phyloP scores from a whole-genome alignment of 2,888 invertebrate species.

The Parthenolecanium corni region DNA sequence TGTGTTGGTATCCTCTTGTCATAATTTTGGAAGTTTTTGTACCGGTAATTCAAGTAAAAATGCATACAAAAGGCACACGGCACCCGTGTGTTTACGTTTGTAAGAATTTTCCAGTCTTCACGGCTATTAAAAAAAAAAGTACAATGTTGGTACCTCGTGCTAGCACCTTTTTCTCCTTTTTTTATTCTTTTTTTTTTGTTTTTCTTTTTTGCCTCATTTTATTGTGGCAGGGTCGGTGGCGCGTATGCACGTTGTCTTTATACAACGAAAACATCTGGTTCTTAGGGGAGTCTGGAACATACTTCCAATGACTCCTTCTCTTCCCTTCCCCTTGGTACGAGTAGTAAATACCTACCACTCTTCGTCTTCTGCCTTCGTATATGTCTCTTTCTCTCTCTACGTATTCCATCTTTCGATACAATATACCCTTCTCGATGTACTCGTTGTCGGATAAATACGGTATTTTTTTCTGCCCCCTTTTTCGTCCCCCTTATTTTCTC shows the following conservation, averaged over 20 bases:
- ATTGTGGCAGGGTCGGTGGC: no score
- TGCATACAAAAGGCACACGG: not conserved
- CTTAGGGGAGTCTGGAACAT: conserved; percentile 26
- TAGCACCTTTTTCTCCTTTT: conserved; percentile 25
- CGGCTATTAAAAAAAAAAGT: conserved; percentile 10
- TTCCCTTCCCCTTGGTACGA: not conserved
- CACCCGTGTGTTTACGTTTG: conserved; percentile 16
- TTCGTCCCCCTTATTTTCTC: no score
- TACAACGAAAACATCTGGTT: conserved; percentile 21
- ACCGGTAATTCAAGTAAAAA: no score
- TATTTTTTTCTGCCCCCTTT: not conserved
- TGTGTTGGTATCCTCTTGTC: not conserved
- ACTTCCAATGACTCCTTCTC: conserved; percentile 13
- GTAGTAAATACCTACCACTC: not conserved
- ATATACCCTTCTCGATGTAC: no score
- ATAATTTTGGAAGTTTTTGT: no score
- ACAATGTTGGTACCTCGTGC: conserved; percentile 27
- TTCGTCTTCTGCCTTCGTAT: not conserved
- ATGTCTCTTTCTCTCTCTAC: no score
- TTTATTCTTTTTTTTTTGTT: no score
- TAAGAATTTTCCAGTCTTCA: conserved; percentile 17
- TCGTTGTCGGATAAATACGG: conserved; percentile 2
- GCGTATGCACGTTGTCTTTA: conserved; percentile 15
- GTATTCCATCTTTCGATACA: no score
- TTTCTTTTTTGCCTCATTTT: no score